Conservation (phyloP, 2,113 vertebrate genomes). For the Cyprinodon brontotheroides region DNA sequence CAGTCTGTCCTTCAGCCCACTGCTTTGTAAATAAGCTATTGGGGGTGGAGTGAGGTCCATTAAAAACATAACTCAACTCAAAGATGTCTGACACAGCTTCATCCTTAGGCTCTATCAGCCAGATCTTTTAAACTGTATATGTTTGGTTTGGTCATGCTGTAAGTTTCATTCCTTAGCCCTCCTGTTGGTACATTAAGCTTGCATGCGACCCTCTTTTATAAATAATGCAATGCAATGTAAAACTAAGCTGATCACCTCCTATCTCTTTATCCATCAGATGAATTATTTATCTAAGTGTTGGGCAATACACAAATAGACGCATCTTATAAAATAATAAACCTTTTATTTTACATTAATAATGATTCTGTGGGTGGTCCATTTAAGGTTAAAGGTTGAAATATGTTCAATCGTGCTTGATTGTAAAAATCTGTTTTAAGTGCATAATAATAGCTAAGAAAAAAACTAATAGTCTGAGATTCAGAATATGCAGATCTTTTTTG, state of each 20-base stretch:
- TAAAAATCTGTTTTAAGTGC: neutral
- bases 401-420: neutral
- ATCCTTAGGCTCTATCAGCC: neutral
- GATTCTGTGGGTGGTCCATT: neutral
- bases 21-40: neutral
- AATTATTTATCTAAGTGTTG: neutral
- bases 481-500: constrained; percentile 8
- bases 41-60: neutral
- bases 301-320: neutral
- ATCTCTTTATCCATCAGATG: neutral
- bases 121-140: neutral
- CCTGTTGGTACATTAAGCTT: neutral
- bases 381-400: neutral
- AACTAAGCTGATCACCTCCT: neutral
- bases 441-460: neutral
- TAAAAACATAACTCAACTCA: neutral
- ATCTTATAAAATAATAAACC: neutral
- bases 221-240: neutral
- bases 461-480: neutral
- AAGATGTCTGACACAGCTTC: neutral
- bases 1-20: neutral
- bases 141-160: neutral
- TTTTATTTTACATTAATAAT: too few species aligned
- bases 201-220: neutral
- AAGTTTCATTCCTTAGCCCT: neutral